phyloP scores from a whole-genome alignment of 2,113 vertebrate genomes.

The Siphamia tubifer region DNA sequence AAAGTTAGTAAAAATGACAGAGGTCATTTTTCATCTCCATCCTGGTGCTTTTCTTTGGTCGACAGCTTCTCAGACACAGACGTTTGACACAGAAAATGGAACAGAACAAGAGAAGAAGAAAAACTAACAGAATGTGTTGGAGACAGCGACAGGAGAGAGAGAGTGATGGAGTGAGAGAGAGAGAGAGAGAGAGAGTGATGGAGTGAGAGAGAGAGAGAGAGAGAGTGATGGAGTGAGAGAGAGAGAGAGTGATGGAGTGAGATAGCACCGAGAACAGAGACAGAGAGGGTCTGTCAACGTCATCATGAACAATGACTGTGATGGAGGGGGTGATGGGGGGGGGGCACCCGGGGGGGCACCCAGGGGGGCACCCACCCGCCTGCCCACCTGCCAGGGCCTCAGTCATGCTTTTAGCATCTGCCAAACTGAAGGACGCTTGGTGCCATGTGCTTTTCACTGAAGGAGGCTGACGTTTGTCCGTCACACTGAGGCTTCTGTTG shows the following conservation, averaged over 20 bases:
- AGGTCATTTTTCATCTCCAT: constrained; percentile 36
- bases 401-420: constrained; percentile 67
- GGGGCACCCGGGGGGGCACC: too few species aligned
- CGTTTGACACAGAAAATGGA: constrained; percentile 19
- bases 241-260: constrained; percentile 55
- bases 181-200: constrained; percentile 44
- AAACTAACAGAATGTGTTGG: constrained; percentile 28
- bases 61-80: constrained; percentile 45
- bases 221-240: constrained; percentile 30
- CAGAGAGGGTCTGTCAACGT: constrained; percentile 45
- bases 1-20: constrained; percentile 49
- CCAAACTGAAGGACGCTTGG: constrained; percentile 62
- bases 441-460: constrained; percentile 68
- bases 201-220: constrained; percentile 53
- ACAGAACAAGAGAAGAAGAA: constrained; percentile 13
- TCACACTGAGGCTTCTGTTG: constrained; percentile 70
- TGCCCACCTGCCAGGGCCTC: constrained; percentile 63
- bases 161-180: constrained; percentile 4
- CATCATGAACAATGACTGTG: too few species aligned
- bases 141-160: not conserved
- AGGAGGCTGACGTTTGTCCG: constrained; percentile 57
- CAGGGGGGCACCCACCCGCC: constrained; percentile 10
- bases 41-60: constrained; percentile 24
- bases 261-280: too few species aligned
- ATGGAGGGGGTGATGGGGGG: constrained; percentile 36